Evolutionary conservation across 2,113 vertebrate genomes (phyloP).

Genomic region (Micronycteris hirsuta): DNA sequence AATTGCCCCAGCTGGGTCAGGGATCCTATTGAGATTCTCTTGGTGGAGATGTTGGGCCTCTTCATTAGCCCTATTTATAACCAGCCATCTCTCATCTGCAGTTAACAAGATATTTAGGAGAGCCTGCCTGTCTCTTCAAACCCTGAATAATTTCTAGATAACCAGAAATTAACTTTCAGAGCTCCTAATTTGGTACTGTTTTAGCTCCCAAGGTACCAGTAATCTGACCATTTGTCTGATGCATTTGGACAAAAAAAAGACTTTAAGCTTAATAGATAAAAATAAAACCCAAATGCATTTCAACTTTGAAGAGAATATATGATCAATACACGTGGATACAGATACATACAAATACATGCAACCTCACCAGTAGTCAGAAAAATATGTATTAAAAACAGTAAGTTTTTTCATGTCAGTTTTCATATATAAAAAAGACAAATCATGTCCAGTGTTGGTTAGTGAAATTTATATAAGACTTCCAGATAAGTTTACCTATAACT

Average conservation of each 20-base stretch:
- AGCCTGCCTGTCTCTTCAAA: background rate
- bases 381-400: background rate
- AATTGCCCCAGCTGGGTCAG: too few species aligned
- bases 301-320: background rate
- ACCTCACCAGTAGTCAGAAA: background rate
- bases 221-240: background rate
- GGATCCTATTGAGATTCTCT: too few species aligned
- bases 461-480: background rate
- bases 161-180: conserved; percentile 6
- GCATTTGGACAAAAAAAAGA: background rate
- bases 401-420: background rate
- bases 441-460: background rate
- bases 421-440: background rate
- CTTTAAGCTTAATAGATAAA: conserved; percentile 1
- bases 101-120: too few species aligned
- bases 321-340: background rate
- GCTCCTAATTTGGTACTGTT: background rate
- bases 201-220: background rate
- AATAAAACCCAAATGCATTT: background rate
- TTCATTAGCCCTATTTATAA: too few species aligned
- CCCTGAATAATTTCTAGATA: background rate
- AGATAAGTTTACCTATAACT: background rate
- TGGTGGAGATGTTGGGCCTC: too few species aligned
- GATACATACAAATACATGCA: background rate
- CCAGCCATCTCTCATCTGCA: too few species aligned